Base-by-base conservation (phyloP, 2,113 vertebrate species). In the Piprites chloris region DNA sequence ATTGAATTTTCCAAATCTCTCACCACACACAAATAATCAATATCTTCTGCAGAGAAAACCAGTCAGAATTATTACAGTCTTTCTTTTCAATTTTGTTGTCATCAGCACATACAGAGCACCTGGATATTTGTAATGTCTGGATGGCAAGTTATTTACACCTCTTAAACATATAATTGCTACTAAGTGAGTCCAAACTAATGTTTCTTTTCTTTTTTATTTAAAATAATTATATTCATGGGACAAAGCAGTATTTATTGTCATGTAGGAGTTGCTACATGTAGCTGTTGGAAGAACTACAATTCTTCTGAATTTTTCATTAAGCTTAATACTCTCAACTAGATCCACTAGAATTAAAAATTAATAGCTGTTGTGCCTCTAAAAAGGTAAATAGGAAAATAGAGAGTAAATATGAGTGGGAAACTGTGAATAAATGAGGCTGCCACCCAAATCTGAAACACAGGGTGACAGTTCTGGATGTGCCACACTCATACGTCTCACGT, bases 1-100 rank as follows among this genome's bases (percentile, higher is more conserved):
- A 99, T 99, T 99, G 99, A 99, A 99, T 99, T 99, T 99, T 99
- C 99, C 99, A 99, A 99, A 99, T 99, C 99, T 99, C 99, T 99
- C 98, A 99, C 98, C 99, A 98, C 99, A 99, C 99, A 99, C 99
- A 99, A 99, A 99, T 99, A 99, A 99, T 99, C 99, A 99, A 99
- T 99, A 99, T 98, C 98, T 98, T 98, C 98, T 98, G 98, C 98
- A 98, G 98, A 98, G 98, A 98, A 99, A 99, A 99, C 98, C 99
- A 98, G 98, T 98, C 99, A 99, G 99, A 99, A 99, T 99, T 99
- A 99, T 99, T 99, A 99, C 98, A 96, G 98, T 98, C 99, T 99
- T 98, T 99, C 98, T 98, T 99, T 99, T 99, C 99, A 98, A 99
- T 99, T 99, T 98, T 99, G 99, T 99, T 99, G 98, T 99, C 99